Conservation (phyloP, 1,140 invertebrate species). For the Ditylenchus dipsaci region DNA sequence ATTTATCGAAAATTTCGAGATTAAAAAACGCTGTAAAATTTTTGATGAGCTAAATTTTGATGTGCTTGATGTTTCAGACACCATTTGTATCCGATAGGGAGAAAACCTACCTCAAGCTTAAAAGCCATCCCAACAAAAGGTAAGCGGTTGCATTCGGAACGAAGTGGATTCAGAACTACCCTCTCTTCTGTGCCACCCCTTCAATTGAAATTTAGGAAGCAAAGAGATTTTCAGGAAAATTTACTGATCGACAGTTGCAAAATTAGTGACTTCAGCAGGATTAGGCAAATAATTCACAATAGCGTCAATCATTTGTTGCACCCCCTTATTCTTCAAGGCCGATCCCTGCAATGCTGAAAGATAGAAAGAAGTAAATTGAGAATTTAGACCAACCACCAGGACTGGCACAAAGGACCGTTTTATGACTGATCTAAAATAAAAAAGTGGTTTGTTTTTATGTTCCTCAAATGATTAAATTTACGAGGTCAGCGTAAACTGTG, state of each 20-base stretch:
- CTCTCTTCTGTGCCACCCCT: constrained; percentile 61
- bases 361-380: too few relatives aligned
- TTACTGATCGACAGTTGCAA: constrained; percentile 65
- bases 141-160: constrained; percentile 62
- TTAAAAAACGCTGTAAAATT: too few relatives aligned
- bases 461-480: too few relatives aligned
- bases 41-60: too few relatives aligned
- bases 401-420: constrained; percentile 71
- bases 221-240: too few relatives aligned
- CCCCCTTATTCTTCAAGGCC: constrained; percentile 93
- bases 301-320: constrained; percentile 82
- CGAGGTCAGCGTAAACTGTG: too few relatives aligned
- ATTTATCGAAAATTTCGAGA: too few relatives aligned
- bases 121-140: constrained; percentile 91
- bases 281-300: constrained; percentile 85
- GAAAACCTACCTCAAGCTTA: constrained; percentile 74
- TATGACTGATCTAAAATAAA: constrained; percentile 67
- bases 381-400: constrained; percentile 48
- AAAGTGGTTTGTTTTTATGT: too few relatives aligned
- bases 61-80: too few relatives aligned
- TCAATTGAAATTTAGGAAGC: constrained; percentile 34
- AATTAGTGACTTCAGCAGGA: constrained; percentile 87
- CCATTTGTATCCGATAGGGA: too few relatives aligned
- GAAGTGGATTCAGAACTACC: constrained; percentile 71
- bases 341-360: constrained; percentile 59